Base-by-base conservation (phyloP, 2,113 vertebrate genomes). In the Corydoras sp. region DNA sequence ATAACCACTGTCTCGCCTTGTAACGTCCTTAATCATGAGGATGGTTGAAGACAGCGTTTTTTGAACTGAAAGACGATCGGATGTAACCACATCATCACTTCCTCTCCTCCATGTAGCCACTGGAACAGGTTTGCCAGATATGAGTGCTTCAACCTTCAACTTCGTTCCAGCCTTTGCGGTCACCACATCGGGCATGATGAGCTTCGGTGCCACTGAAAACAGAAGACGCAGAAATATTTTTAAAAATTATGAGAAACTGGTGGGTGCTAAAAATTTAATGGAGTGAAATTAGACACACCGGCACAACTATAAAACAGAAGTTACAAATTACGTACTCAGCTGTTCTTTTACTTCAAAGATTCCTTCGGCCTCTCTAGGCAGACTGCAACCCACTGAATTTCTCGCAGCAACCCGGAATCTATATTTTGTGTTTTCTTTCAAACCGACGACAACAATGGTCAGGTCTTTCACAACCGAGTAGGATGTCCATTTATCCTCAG, bases 391-490 rank as follows among this genome's bases (percentile, higher is more conserved):
- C 31, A 96, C 91, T 48, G 92, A 85, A 82, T 99, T 99, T 85
- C 97, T 95, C 71, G 97, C 97, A 5, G 89, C 94, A 43, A 98
- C 96, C 87, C 94, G 93, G 71, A 98, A 99, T 83, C 91, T 97
- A 77, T 98, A 97, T 77, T 97, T 99, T 77, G 88, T 94, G 81
- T 92, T 92, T 85, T 98, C 96, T 76, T 95, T 98, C 58, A 99
- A 89, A 51, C 97, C 97, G 76, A 93, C 94, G 74, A 99, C 92
- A 60, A 96, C 91, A 73, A 99, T 95, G 76, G 87, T 94, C 71
- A 99, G 86, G 79, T 99, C 97, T 88, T 97, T 99, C 14, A 99
- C 93, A 76, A 98, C 84, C 0, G 97, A 98, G 80, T 99, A 98
- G 60, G 94, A 88, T 53, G 91, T 98, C 97, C 97, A 99, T 67